Conservation (phyloP, 2,797 vertebrate species). For the Coracias cyanogaster region DNA sequence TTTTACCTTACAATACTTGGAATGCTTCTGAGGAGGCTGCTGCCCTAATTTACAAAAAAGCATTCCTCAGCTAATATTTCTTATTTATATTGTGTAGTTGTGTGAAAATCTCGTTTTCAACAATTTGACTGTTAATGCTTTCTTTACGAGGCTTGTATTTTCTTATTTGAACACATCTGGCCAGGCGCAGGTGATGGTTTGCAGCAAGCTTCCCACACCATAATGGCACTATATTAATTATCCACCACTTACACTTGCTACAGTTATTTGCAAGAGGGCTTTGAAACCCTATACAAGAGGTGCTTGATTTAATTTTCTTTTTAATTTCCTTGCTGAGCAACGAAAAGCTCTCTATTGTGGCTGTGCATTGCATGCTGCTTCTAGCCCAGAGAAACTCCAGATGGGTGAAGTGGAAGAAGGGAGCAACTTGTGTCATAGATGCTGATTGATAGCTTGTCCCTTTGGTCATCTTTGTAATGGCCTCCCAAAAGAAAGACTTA, state of each 20-base stretch:
- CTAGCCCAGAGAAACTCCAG: neutral
- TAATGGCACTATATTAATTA: neutral
- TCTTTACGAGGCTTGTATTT: neutral
- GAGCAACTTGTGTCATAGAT: slow-evolving; percentile 21
- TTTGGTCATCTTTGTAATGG: slow-evolving; percentile 30
- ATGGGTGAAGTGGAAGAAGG: slow-evolving; percentile 13
- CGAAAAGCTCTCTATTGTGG: neutral
- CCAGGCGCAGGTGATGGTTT: neutral
- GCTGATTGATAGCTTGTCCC: slow-evolving; percentile 1
- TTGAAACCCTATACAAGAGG: slow-evolving; percentile 28
- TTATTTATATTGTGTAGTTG: neutral
- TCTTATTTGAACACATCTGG: neutral
- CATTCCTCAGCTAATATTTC: neutral
- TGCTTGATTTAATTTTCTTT: slow-evolving; percentile 35
- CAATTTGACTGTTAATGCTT: neutral
- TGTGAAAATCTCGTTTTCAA: neutral
- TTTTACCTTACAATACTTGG: slow-evolving; percentile 16
- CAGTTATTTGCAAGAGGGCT: neutral
- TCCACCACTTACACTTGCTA: neutral
- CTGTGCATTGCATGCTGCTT: neutral
- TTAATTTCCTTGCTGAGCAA: slow-evolving; percentile 20
- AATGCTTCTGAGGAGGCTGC: neutral
- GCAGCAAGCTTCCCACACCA: neutral
- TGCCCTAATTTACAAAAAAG: neutral
- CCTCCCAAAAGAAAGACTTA: slow-evolving; percentile 31